phyloP scores from a whole-genome alignment of 2,113 vertebrate genomes.

The Micromys minutus region DNA sequence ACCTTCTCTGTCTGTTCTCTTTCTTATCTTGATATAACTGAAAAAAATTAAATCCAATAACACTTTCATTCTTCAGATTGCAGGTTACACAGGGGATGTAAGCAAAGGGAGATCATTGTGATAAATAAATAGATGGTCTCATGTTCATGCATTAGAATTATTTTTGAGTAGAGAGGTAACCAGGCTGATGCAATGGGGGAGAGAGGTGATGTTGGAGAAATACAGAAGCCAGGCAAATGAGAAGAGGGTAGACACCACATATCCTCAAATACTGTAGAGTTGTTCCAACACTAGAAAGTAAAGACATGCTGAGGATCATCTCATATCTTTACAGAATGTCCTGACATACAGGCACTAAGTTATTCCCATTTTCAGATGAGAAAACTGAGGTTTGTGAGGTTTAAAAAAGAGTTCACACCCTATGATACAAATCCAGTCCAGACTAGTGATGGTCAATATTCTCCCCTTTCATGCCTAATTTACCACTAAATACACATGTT shows the following conservation, averaged over 20 bases:
- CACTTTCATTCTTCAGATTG: conserved; percentile 14
- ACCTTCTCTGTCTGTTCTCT: neutral
- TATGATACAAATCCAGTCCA: conserved; percentile 6
- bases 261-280: neutral
- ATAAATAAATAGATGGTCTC: neutral
- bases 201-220: conserved; percentile 15
- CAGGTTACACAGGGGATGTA: neutral
- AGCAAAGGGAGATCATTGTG: neutral
- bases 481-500: conserved; percentile 8
- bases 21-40: neutral
- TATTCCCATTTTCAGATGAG: neutral
- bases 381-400: neutral
- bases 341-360: neutral
- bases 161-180: conserved; percentile 6
- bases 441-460: neutral
- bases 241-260: neutral
- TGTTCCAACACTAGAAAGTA: neutral
- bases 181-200: neutral
- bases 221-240: neutral
- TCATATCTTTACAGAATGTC: neutral
- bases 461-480: neutral
- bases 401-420: neutral
- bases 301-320: neutral
- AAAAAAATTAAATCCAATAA: neutral
- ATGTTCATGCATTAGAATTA: neutral